Evolutionary conservation across 2,888 invertebrate genomes (phyloP).

Genomic region (Agriotes lineatus): DNA sequence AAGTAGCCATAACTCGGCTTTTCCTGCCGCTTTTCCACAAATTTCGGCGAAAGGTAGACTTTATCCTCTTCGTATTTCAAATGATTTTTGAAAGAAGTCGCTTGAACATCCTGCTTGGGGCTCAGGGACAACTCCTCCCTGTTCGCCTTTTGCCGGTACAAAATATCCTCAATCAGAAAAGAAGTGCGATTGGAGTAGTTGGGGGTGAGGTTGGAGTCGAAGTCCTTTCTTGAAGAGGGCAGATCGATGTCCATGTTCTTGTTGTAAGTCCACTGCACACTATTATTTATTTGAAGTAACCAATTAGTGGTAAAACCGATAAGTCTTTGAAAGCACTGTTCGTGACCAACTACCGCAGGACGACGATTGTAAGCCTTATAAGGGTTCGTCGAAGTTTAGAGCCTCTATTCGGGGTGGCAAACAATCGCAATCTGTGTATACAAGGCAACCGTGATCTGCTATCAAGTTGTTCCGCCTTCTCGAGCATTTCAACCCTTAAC

Average conservation of each 20-base stretch:
- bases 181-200: slow-evolving; percentile 72
- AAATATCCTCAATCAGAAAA: slow-evolving; percentile 92
- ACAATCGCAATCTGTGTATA: slow-evolving; percentile 43
- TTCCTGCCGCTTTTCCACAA: slow-evolving; percentile 51
- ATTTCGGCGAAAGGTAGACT: slow-evolving; percentile 46
- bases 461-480: slow-evolving; percentile 45
- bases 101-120: slow-evolving; percentile 15
- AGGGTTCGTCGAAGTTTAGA: slow-evolving; percentile 9
- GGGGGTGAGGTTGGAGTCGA: slow-evolving; percentile 47
- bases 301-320: no score
- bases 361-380: neutral
- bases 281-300: neutral
- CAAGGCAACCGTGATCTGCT: slow-evolving; percentile 42
- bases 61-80: slow-evolving; percentile 47
- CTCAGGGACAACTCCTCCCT: slow-evolving; percentile 21
- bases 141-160: slow-evolving; percentile 70
- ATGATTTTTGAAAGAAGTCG: slow-evolving; percentile 17
- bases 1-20: slow-evolving; percentile 56
- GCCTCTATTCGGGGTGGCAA: slow-evolving; percentile 38
- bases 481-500: slow-evolving; percentile 44
- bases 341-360: no score
- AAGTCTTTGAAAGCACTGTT: no score
- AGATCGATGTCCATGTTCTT: slow-evolving; percentile 41
- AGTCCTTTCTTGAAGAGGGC: slow-evolving; percentile 39
- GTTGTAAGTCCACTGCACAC: neutral